Evolutionary conservation across 2,888 invertebrate genomes (phyloP).

Genomic region (Lottia scabra): DNA sequence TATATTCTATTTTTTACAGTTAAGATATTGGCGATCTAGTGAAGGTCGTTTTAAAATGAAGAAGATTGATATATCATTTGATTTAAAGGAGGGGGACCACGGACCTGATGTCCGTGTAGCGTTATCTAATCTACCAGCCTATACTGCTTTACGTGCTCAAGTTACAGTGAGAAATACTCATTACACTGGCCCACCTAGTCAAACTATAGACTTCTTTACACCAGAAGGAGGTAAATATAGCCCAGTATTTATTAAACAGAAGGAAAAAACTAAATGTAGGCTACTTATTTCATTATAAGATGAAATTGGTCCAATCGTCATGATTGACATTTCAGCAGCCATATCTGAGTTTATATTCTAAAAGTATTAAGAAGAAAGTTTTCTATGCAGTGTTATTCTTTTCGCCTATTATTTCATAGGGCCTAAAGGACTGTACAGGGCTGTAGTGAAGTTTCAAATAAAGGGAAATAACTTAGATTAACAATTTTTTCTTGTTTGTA

Average conservation of each 20-base stretch:
- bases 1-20: slow-evolving; percentile 67
- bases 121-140: slow-evolving; percentile 60
- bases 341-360: too few species aligned
- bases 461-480: slow-evolving; percentile 49
- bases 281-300: too few species aligned
- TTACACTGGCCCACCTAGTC: slow-evolving; percentile 91
- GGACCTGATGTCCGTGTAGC: slow-evolving; percentile 53
- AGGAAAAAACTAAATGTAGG: too few species aligned
- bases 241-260: too few species aligned
- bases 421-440: too few species aligned
- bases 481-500: slow-evolving; percentile 32
- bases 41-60: slow-evolving; percentile 70
- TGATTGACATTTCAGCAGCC: too few species aligned
- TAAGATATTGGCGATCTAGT: slow-evolving; percentile 93
- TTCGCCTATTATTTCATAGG: too few species aligned
- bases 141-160: slow-evolving; percentile 82
- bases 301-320: too few species aligned
- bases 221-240: slow-evolving; percentile 60
- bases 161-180: slow-evolving; percentile 92
- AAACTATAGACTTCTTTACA: slow-evolving; percentile 75
- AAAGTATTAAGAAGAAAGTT: too few species aligned
- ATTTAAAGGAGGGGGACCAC: slow-evolving; percentile 32
- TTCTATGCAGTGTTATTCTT: too few species aligned
- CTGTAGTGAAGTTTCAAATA: too few species aligned
- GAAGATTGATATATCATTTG: slow-evolving; percentile 49